Evolutionary conservation across 2,888 invertebrate species (phyloP).

Genomic region (Morpho helenor): DNA sequence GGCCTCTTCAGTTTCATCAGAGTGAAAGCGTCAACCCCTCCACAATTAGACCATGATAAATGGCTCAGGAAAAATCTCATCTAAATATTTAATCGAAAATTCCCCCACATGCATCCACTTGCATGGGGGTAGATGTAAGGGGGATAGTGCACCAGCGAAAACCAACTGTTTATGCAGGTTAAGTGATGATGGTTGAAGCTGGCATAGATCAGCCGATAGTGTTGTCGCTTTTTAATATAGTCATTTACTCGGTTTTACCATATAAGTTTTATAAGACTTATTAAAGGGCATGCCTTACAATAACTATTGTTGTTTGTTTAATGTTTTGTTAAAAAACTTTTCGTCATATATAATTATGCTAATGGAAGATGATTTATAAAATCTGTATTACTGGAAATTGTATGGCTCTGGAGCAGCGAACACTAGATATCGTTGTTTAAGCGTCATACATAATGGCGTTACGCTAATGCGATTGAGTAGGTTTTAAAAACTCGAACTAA

Average conservation of each 20-base stretch:
- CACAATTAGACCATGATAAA: constrained; percentile 75
- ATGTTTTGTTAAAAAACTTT: too few species aligned
- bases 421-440: too few species aligned
- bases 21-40: constrained; percentile 55
- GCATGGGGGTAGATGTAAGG: constrained; percentile 33
- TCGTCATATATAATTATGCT: too few species aligned
- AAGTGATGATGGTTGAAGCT: constrained; percentile 25
- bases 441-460: too few species aligned
- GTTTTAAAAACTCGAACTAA: too few species aligned
- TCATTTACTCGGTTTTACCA: neutral
- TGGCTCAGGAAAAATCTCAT: constrained; percentile 77
- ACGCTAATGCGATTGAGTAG: too few species aligned
- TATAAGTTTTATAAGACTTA: too few species aligned
- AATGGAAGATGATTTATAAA: too few species aligned
- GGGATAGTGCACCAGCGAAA: constrained; percentile 22
- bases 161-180: constrained; percentile 22
- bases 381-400: too few species aligned
- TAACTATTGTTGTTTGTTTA: too few species aligned
- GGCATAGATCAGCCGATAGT: constrained; percentile 7
- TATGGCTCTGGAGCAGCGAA: too few species aligned
- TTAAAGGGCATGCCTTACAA: too few species aligned
- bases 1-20: constrained; percentile 49
- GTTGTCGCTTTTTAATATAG: constrained; percentile 11
- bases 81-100: constrained; percentile 78
- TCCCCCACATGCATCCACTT: constrained; percentile 53